Percentiles rank a stretch among this genome's conserved stretches.
phyloP scores from a whole-genome alignment of 2,888 invertebrate genomes.

The Steinernema carpocapsae region DNA sequence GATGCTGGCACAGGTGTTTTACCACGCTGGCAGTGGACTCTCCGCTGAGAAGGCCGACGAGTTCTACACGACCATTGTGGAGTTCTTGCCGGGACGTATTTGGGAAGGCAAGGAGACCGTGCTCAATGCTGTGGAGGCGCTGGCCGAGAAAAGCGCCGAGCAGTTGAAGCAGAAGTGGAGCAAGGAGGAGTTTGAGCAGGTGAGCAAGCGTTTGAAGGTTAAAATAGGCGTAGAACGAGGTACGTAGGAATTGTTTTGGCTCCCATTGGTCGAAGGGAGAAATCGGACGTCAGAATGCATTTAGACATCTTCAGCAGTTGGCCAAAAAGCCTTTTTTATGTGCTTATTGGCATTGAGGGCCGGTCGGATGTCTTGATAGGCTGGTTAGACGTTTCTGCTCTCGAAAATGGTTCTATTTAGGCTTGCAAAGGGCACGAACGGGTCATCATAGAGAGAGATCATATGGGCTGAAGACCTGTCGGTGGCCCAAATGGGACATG shows the following conservation, averaged over 20 bases:
- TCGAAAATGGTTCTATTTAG: too few relatives aligned
- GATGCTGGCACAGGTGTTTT: background rate
- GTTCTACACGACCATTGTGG: slow-evolving; percentile 43
- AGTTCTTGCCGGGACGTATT: slow-evolving; percentile 52
- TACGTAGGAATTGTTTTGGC: slow-evolving; percentile 3
- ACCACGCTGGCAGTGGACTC: background rate
- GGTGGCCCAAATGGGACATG: too few relatives aligned
- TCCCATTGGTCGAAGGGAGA: background rate
- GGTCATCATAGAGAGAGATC: too few relatives aligned
- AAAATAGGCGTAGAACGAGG: too few relatives aligned
- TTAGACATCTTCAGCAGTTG: too few relatives aligned
- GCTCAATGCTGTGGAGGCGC: slow-evolving; percentile 44
- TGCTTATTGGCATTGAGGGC: too few relatives aligned
- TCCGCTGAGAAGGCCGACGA: slow-evolving; percentile 8
- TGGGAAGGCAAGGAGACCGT: slow-evolving; percentile 59
- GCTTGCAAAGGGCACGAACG: too few relatives aligned
- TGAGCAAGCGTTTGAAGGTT: too few relatives aligned
- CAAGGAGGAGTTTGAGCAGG: slow-evolving; percentile 39
- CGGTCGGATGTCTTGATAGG: too few relatives aligned
- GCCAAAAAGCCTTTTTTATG: too few relatives aligned
- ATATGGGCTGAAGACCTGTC: too few relatives aligned
- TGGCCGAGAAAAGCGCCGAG: slow-evolving; percentile 41
- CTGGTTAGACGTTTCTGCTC: too few relatives aligned
- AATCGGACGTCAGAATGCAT: background rate
- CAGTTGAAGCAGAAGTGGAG: slow-evolving; percentile 39